These are phyloP conservation scores for Caenorhabditis plicata DNA, from an alignment of 2,888 invertebrate species.

Conservation along the genomic window DNA sequence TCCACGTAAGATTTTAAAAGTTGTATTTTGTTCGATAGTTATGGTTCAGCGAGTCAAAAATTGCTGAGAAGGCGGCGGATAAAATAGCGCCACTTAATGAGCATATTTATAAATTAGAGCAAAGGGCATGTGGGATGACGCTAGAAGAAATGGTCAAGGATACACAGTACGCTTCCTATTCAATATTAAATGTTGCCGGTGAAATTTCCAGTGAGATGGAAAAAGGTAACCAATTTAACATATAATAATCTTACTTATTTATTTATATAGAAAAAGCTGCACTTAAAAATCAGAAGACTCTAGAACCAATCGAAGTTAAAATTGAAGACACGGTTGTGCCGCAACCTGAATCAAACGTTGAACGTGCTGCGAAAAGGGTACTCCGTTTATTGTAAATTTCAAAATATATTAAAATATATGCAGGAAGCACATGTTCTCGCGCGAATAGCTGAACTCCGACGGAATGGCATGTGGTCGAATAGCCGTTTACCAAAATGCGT, in stretches of 20 bases:
- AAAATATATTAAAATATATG: background rate
- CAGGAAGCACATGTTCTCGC: slow-evolving; percentile 90
- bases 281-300: background rate
- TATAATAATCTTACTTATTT: no score
- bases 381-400: background rate
- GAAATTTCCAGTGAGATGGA: slow-evolving; percentile 2
- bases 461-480: slow-evolving; percentile 89
- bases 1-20: background rate
- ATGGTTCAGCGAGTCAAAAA: background rate
- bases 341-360: slow-evolving; percentile 26
- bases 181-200: background rate
- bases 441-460: slow-evolving; percentile 85
- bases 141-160: slow-evolving; percentile 17
- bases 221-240: no score
- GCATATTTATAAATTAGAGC: slow-evolving; percentile 3
- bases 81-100: slow-evolving; percentile 5
- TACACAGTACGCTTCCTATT: slow-evolving; percentile 14
- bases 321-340: slow-evolving; percentile 21
- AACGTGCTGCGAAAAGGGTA: slow-evolving; percentile 36
- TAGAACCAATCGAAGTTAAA: slow-evolving; percentile 37
- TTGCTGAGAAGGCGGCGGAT: background rate
- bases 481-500: slow-evolving; percentile 71
- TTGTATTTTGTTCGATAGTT: background rate
- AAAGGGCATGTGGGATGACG: slow-evolving; percentile 3
- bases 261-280: no score